A percentile compares a stretch with the other conserved stretches of the same genome.
Conservation (phyloP, 2,113 vertebrate genomes). For the Indri indri region DNA sequence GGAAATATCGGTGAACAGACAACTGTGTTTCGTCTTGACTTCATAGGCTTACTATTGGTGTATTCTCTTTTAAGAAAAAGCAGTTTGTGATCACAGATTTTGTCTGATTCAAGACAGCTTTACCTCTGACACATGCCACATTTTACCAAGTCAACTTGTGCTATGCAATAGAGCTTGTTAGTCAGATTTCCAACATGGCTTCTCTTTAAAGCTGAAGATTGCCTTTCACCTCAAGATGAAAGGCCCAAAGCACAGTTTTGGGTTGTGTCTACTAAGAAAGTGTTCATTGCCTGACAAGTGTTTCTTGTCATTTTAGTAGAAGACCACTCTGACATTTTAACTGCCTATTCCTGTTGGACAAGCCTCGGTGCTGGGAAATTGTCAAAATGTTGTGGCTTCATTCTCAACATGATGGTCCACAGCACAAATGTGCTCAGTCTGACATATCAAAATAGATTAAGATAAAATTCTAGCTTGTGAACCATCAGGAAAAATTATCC, state of each 20-base stretch:
- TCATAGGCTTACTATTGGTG: background rate
- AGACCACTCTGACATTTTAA: background rate
- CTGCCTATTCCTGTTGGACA: background rate
- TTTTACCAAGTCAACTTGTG: background rate
- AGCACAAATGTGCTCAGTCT: background rate
- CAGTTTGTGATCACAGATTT: background rate
- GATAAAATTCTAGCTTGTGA: background rate
- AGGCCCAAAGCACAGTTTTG: background rate
- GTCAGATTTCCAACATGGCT: background rate
- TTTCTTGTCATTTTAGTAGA: background rate
- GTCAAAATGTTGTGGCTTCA: slow-evolving; percentile 32
- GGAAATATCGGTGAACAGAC: background rate
- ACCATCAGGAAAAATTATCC: slow-evolving; percentile 25
- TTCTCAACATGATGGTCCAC: background rate
- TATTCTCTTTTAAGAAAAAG: background rate
- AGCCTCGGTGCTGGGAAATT: background rate
- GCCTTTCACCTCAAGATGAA: background rate
- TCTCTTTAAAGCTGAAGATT: background rate
- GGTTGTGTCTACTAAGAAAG: background rate
- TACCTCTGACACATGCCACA: background rate
- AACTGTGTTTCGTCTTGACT: background rate
- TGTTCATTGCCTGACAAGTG: background rate
- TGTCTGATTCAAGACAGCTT: background rate
- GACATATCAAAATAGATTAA: slow-evolving; percentile 19
- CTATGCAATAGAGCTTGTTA: background rate